Base-by-base conservation (phyloP, 1,140 invertebrate species). In the Hetaerina americana region DNA sequence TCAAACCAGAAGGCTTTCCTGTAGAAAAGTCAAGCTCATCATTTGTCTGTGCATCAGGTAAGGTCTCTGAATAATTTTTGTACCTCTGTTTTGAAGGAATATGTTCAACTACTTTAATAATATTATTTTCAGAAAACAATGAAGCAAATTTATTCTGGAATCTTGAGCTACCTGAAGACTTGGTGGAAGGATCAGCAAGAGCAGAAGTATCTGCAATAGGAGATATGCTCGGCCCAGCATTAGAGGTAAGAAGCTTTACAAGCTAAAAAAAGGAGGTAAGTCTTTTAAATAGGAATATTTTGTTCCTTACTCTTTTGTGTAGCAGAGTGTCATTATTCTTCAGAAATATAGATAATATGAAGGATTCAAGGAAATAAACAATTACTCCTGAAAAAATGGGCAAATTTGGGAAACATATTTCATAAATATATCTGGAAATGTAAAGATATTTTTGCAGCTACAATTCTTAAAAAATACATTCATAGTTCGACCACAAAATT, bases 1-100 rank as follows among this genome's bases (percentile, higher is more conserved):
- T 90, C 0, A 81, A 85, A 57, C 84, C 86, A 1, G 88, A 90
- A 79, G 88, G 88, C 0, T 83, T 87, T 12, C 84, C 84, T 0
- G 77, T 84, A 0, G 83, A 87, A 71, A 80, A 85, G 40, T 82
- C 84, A 2, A 82, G 82, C 26, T 88, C 87, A 0, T 82, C 83
- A 0, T 82, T 89, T 40, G 79, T 88, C 1, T 89, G 87, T 67
- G 76, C 77, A 6, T 72, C 75, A 74, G 76, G 78, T 79, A 75
- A 25, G 67, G 15, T n/a, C n/a, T n/a, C n/a, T n/a, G n/a, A n/a
- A n/a, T 12, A 57, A 57, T 12, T 57, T 12, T 12, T 57, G 12
- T 57, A 57, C 22, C 22, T n/a, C n/a, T n/a, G n/a, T n/a, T n/a
- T 57, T 57, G 12, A 57, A 12, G 12, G 22, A 57, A 57, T 12